phyloP scores from a whole-genome alignment of 2,113 vertebrate genomes.

The Xerus inauris region DNA sequence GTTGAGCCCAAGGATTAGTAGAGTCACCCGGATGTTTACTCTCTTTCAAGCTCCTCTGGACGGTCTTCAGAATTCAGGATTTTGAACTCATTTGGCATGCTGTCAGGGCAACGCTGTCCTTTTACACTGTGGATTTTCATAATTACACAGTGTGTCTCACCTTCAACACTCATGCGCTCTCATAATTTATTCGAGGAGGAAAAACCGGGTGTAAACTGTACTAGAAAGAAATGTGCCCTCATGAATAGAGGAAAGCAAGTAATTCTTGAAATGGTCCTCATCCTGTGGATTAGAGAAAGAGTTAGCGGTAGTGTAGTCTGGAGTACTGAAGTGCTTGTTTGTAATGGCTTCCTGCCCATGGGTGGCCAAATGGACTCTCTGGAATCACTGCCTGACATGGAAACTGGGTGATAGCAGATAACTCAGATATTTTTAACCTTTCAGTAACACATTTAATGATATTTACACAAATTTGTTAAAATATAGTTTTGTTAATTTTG shows the following conservation, averaged over 20 bases:
- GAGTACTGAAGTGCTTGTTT: background rate
- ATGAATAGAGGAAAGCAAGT: background rate
- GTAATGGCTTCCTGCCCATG: fast-evolving
- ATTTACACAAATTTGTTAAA: background rate
- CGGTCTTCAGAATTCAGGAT: background rate
- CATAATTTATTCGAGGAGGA: background rate
- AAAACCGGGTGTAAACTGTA: background rate
- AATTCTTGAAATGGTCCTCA: background rate
- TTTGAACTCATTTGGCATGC: background rate
- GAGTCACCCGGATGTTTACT: background rate
- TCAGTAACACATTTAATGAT: background rate
- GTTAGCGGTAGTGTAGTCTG: fast-evolving
- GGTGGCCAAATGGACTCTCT: background rate
- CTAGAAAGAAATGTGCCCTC: background rate
- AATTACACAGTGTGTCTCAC: background rate
- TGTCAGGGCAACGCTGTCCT: background rate
- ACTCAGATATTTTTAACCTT: background rate
- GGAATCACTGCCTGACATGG: background rate
- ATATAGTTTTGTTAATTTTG: background rate
- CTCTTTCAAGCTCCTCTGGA: background rate
- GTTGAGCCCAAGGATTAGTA: background rate
- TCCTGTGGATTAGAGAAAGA: background rate
- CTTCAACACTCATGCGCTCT: background rate
- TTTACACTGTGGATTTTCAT: slow-evolving; percentile 14
- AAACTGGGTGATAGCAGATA: background rate